Evolutionary conservation across 2,797 vertebrate genomes (phyloP).

Genomic region (Syngnathus acus): DNA sequence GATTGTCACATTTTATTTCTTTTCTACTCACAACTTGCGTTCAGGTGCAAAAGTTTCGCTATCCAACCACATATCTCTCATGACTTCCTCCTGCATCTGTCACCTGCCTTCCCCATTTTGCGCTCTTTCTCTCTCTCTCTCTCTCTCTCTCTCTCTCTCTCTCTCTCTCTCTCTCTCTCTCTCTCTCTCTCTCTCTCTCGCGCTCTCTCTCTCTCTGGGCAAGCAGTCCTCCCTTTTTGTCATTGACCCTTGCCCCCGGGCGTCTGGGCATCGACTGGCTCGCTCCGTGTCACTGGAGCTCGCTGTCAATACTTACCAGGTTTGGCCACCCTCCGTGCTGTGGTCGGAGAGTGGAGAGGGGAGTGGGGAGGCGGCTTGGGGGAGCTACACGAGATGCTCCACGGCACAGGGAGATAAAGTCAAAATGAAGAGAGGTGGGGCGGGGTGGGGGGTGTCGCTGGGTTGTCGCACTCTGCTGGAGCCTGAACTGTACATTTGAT

Average conservation of each 20-base stretch:
- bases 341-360: slow-evolving; percentile 59
- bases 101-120: slow-evolving; percentile 26
- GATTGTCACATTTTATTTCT: not conserved
- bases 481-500: slow-evolving; percentile 1
- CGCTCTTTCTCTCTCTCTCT: slow-evolving; percentile 20
- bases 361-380: slow-evolving; percentile 24
- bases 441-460: slow-evolving; percentile 9
- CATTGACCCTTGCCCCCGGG: slow-evolving; percentile 67
- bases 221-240: slow-evolving; percentile 64
- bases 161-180: slow-evolving; percentile 26
- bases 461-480: slow-evolving; percentile 30
- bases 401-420: slow-evolving; percentile 49
- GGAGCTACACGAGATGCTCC: slow-evolving; percentile 48
- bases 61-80: slow-evolving; percentile 49
- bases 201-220: slow-evolving; percentile 33
- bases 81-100: slow-evolving; percentile 33
- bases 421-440: slow-evolving; percentile 43
- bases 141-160: slow-evolving; percentile 14
- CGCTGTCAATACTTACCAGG: slow-evolving; percentile 77
- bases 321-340: slow-evolving; percentile 69
- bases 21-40: slow-evolving; percentile 41
- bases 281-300: slow-evolving; percentile 73
- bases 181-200: no score
- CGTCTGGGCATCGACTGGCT: slow-evolving; percentile 72
- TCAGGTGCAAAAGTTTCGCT: slow-evolving; percentile 41